Evolutionary conservation across 2,113 vertebrate species (phyloP).

Genomic region (Prinia subflava): DNA sequence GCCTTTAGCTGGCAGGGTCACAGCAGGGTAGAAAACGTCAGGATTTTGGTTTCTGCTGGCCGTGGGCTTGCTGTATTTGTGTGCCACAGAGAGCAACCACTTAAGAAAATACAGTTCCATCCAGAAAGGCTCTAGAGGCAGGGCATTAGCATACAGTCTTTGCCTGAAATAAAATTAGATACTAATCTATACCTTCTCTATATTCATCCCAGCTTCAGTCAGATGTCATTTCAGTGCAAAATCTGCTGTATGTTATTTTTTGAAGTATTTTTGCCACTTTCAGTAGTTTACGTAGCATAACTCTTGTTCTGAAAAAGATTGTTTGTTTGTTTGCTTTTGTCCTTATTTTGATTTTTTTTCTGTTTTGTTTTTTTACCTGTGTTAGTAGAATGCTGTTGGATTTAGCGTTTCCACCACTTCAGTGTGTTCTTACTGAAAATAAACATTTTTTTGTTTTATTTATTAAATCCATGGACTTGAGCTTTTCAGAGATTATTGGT

Average conservation of each 20-base stretch:
- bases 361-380: not conserved
- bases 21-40: not conserved
- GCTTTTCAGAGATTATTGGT: not conserved
- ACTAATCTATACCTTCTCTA: not conserved
- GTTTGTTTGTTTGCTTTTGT: not conserved
- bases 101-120: not conserved
- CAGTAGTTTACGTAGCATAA: not conserved
- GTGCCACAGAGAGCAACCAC: not conserved
- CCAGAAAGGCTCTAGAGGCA: not conserved
- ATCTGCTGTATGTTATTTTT: not conserved
- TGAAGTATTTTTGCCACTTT: not conserved
- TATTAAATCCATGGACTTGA: not conserved
- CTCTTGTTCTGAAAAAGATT: not conserved
- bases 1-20: not conserved
- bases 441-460: not conserved
- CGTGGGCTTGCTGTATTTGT: not conserved
- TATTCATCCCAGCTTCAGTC: not conserved
- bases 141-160: too few species aligned
- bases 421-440: not conserved
- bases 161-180: not conserved
- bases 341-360: not conserved
- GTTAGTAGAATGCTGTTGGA: not conserved
- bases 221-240: not conserved
- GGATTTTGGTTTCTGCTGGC: not conserved
- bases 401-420: not conserved